Conservation (phyloP, 64 coral and sea anemone genomes). For the Stichodactyla helianthus region DNA sequence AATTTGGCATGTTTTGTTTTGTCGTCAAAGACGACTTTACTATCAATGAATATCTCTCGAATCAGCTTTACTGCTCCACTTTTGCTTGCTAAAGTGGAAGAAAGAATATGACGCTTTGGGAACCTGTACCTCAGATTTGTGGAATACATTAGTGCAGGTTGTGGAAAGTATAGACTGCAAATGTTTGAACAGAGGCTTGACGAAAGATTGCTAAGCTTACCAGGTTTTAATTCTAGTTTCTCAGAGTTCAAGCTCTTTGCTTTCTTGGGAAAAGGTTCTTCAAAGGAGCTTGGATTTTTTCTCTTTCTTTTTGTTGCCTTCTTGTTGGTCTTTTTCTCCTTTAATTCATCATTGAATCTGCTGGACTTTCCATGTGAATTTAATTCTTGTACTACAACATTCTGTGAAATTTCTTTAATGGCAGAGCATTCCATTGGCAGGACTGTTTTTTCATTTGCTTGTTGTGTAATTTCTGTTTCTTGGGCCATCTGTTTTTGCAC, state of each 20-base stretch:
- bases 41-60: slow-evolving; percentile 46
- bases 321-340: neutral
- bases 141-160: slow-evolving; percentile 37
- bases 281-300: neutral
- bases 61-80: slow-evolving; percentile 37
- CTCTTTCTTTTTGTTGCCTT: neutral
- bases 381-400: neutral
- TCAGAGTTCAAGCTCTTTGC: neutral
- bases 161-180: slow-evolving; percentile 7
- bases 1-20: neutral
- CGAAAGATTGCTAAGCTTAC: neutral
- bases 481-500: neutral
- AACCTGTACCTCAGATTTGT: slow-evolving; percentile 38
- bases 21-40: neutral
- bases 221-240: neutral
- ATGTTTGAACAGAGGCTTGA: slow-evolving; percentile 16
- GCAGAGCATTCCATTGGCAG: neutral
- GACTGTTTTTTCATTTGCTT: neutral
- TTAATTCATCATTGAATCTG: neutral
- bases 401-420: neutral
- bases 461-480: neutral
- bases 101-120: slow-evolving; percentile 54
- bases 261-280: neutral
- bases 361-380: neutral
- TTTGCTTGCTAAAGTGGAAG: slow-evolving; percentile 34